These are phyloP conservation scores for Unio delphinus DNA, from an alignment of 2,888 invertebrate species.

Conservation along the genomic window DNA sequence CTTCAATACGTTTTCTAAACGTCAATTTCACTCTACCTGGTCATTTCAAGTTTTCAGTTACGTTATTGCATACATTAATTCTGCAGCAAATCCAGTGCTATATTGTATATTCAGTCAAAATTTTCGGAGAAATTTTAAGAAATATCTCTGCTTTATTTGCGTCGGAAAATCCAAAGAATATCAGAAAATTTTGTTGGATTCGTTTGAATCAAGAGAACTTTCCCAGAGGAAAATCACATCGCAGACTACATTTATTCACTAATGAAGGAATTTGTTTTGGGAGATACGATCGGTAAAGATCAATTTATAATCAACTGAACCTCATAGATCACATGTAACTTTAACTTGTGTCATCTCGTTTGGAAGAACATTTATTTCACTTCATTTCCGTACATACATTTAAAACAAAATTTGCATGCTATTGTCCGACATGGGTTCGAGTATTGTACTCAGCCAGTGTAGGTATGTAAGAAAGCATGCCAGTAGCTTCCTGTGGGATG, in stretches of 20 bases:
- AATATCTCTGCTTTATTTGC: conserved; percentile 55
- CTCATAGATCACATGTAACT: too few species aligned
- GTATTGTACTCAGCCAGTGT: too few species aligned
- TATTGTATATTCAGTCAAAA: conserved; percentile 72
- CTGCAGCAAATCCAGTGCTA: conserved; percentile 71
- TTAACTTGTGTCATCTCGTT: too few species aligned
- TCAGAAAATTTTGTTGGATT: conserved; percentile 45
- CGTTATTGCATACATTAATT: conserved; percentile 70
- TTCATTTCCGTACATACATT: too few species aligned
- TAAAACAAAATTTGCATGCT: too few species aligned
- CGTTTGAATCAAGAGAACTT: conserved; percentile 47
- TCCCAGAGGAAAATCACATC: conserved; percentile 43
- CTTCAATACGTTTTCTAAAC: conserved; percentile 63
- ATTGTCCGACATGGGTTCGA: too few species aligned
- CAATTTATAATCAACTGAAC: too few species aligned
- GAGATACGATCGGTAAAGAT: too few species aligned
- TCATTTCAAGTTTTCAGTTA: conserved; percentile 67
- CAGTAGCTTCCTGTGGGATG: too few species aligned
- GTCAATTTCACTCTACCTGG: conserved; percentile 65
- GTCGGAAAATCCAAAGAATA: conserved; percentile 40
- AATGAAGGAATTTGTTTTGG: too few species aligned
- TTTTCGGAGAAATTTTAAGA: conserved; percentile 65
- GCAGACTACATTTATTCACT: conserved; percentile 8
- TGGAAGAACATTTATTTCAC: too few species aligned
- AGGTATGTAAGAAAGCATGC: too few species aligned